A percentile compares a stretch with the other conserved stretches of the same genome.
Evolutionary conservation across 2,888 invertebrate species (phyloP).

Genomic region (Adelognathus sp.): DNA sequence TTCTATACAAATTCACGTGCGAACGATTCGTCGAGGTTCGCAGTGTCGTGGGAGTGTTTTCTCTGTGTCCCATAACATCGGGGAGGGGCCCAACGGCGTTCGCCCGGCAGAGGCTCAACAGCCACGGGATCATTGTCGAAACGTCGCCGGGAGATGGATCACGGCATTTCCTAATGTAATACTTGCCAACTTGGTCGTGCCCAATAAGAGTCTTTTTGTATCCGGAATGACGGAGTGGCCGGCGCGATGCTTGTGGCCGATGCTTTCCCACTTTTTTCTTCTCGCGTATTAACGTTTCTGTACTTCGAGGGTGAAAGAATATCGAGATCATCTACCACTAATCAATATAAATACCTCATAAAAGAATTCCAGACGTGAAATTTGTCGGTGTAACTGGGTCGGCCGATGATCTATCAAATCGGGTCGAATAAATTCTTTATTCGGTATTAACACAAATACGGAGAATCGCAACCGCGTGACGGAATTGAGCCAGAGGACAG

Average conservation of each 20-base stretch:
- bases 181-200: slow-evolving; percentile 70
- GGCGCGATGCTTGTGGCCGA: slow-evolving; percentile 15
- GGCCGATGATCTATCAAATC: background rate
- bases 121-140: slow-evolving; percentile 74
- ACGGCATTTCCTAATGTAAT: slow-evolving; percentile 74
- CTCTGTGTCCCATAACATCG: background rate
- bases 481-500: no score
- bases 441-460: no score
- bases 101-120: slow-evolving; percentile 59
- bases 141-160: slow-evolving; percentile 78
- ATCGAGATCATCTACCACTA: slow-evolving; percentile 7
- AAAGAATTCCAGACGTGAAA: background rate
- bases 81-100: slow-evolving; percentile 2
- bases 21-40: background rate
- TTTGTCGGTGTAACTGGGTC: background rate
- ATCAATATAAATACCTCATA: slow-evolving; percentile 7
- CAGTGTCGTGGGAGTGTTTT: slow-evolving; percentile 6
- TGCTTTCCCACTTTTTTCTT: background rate
- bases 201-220: slow-evolving; percentile 78
- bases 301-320: background rate
- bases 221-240: slow-evolving; percentile 73
- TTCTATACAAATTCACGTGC: background rate
- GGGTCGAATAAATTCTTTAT: background rate
- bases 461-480: no score
- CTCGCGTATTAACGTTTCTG: background rate